Evolutionary conservation across 1,140 invertebrate genomes (phyloP).

Genomic region (Uloborus diversus): DNA sequence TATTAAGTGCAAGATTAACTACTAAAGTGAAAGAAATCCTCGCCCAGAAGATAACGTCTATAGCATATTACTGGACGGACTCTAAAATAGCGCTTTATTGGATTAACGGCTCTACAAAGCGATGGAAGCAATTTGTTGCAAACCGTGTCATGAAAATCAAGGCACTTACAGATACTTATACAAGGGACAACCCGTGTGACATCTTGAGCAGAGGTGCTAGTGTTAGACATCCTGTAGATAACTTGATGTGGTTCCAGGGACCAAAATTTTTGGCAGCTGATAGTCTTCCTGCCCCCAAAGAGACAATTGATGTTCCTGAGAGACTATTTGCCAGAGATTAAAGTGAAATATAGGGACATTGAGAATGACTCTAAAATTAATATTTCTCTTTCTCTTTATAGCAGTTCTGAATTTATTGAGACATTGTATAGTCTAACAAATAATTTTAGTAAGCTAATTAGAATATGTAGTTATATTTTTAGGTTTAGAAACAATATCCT

Average conservation of each 20-base stretch:
- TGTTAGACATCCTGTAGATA: neutral
- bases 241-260: neutral
- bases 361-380: no score
- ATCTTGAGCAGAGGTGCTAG: neutral
- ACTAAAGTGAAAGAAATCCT: neutral
- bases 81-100: slow-evolving; percentile 10
- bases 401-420: no score
- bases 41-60: neutral
- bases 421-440: no score
- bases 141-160: slow-evolving; percentile 1
- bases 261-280: slow-evolving; percentile 22
- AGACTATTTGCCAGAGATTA: no score
- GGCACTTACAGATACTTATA: neutral
- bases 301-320: no score
- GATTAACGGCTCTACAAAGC: neutral
- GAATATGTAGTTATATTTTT: no score
- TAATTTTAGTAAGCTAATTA: no score
- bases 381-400: no score
- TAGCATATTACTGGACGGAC: slow-evolving; percentile 9
- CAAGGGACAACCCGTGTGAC: neutral
- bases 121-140: slow-evolving; percentile 9
- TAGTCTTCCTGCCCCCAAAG: no score
- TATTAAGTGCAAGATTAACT: neutral
- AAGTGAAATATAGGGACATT: no score
- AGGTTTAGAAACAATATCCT: no score